A percentile compares a stretch with the other conserved stretches of the same genome.
Conservation (phyloP, 2,113 vertebrate species). For the Phalacrocorax aristotelis region DNA sequence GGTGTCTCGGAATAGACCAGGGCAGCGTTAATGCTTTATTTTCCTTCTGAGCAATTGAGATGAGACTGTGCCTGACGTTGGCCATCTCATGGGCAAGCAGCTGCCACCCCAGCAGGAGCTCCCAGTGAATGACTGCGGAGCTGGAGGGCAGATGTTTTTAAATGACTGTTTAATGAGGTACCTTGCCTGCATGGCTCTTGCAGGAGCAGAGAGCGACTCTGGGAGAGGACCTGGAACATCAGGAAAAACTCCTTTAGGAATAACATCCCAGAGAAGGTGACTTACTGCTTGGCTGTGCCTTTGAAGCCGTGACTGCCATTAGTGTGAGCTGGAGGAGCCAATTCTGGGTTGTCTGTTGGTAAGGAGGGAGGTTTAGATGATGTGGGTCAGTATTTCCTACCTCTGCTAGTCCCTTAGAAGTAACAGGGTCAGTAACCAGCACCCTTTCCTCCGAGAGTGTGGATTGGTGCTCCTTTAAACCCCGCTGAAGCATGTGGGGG, state of each 20-base stretch:
- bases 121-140: background rate
- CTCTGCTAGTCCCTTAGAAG: background rate
- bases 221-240: background rate
- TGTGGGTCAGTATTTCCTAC: background rate
- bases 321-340: background rate
- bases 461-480: background rate
- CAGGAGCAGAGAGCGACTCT: background rate
- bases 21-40: no score
- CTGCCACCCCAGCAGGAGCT: background rate
- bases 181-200: background rate
- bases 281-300: background rate
- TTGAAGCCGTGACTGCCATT: background rate
- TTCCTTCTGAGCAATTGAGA: background rate
- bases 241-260: background rate
- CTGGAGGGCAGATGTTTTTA: slow-evolving; percentile 1
- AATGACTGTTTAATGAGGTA: background rate
- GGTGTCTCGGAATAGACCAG: background rate
- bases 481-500: background rate
- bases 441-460: no score
- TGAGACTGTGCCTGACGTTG: rapidly evolving
- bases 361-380: background rate
- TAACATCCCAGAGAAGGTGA: background rate
- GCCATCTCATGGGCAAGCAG: background rate
- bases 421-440: background rate
- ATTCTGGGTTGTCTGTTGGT: background rate